These are phyloP conservation scores for Stegostoma tigrinum DNA, from an alignment of 2,113 vertebrate species.

Conservation along the genomic window DNA sequence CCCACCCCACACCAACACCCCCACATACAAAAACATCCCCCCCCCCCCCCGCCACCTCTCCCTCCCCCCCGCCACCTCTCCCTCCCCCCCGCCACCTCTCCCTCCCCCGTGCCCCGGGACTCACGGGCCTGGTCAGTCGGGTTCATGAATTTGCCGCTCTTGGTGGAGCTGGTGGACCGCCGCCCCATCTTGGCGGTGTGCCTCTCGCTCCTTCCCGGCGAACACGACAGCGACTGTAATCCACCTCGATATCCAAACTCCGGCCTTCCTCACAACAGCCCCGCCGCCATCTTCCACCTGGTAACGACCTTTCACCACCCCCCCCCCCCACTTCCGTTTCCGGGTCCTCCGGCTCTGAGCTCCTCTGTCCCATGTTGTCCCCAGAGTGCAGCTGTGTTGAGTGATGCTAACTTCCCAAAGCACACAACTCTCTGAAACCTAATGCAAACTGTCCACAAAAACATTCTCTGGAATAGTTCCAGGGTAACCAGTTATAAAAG, in stretches of 20 bases:
- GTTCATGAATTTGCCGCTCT: constrained; percentile 99
- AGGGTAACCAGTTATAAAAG: too few species aligned
- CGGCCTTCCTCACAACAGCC: not conserved
- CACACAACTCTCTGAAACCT: too few species aligned
- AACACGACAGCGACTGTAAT: not conserved
- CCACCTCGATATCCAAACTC: too few species aligned
- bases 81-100: not conserved
- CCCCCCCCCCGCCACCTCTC: not conserved
- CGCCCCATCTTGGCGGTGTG: constrained; percentile 73
- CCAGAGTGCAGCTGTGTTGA: too few species aligned
- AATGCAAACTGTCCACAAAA: too few species aligned
- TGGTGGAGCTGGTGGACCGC: constrained; percentile 97
- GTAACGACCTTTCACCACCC: constrained; percentile 4
- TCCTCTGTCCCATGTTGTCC: too few species aligned
- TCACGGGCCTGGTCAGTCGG: constrained; percentile 96
- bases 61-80: fast-evolving
- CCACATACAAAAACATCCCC: not conserved
- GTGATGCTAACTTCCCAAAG: too few species aligned
- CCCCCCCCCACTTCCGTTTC: not conserved
- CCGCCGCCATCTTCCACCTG: not conserved
- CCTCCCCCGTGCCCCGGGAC: constrained; percentile 46
- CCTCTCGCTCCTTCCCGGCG: constrained; percentile 33
- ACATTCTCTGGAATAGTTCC: too few species aligned
- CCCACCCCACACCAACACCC: too few species aligned
- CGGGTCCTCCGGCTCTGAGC: not conserved